Evolutionary conservation across 2,113 vertebrate species (phyloP).

Genomic region (Bubo blakistoni): DNA sequence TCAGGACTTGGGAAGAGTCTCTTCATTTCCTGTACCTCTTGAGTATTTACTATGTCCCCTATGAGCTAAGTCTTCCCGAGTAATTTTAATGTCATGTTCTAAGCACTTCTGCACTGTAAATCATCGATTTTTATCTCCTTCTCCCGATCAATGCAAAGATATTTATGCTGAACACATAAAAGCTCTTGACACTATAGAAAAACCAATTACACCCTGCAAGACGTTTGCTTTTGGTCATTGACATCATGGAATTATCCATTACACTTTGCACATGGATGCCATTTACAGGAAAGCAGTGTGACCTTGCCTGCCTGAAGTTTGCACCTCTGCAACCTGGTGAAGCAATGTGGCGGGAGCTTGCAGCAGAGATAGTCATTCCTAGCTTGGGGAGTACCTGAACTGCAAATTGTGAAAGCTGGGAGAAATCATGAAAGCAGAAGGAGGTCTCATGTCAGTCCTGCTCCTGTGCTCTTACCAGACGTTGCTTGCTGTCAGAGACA

Average conservation of each 20-base stretch:
- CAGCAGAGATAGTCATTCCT: background rate
- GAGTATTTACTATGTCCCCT: constrained; percentile 58
- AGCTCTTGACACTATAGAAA: constrained; percentile 65
- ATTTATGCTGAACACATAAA: constrained; percentile 71
- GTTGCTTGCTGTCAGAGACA: background rate
- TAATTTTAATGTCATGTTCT: constrained; percentile 63
- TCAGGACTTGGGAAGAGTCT: constrained; percentile 53
- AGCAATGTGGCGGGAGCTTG: fast-evolving
- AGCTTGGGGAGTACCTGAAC: background rate
- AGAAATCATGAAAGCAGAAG: background rate
- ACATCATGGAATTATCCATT: constrained; percentile 62
- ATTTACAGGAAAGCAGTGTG: constrained; percentile 46
- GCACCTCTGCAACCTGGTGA: background rate
- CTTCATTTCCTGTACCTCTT: constrained; percentile 61
- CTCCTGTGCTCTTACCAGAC: background rate
- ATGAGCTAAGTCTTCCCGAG: constrained; percentile 59
- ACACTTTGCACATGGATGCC: constrained; percentile 39
- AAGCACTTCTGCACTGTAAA: constrained; percentile 44
- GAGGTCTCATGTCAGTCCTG: background rate
- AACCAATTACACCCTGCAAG: constrained; percentile 63
- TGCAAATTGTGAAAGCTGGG: background rate
- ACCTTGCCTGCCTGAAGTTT: constrained; percentile 19
- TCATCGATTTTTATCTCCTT: constrained; percentile 70
- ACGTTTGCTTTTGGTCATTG: constrained; percentile 21
- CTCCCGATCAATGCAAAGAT: constrained; percentile 67